Evolutionary conservation across 2,888 invertebrate species (phyloP).

Genomic region (Pristionchus entomophagus): DNA sequence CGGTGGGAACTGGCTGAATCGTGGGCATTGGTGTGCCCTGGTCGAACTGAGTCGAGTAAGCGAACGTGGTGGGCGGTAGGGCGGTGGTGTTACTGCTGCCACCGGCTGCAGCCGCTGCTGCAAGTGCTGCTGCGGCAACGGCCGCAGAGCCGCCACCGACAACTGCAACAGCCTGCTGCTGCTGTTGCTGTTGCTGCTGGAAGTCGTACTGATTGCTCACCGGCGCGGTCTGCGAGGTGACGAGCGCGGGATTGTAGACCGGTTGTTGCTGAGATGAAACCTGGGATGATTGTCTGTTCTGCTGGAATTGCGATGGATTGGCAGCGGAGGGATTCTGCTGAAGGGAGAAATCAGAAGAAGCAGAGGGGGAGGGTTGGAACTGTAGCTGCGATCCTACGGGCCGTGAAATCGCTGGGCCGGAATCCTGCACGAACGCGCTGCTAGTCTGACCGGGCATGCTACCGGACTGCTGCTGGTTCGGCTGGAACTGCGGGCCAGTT

Average conservation of each 20-base stretch:
- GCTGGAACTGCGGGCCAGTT: not conserved
- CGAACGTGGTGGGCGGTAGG: not conserved
- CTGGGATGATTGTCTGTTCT: not conserved
- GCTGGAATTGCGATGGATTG: not conserved
- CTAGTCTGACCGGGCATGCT: not conserved
- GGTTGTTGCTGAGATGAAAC: not conserved
- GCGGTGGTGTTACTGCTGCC: not conserved
- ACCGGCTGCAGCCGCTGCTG: slow-evolving; percentile 38
- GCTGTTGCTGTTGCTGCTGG: not conserved
- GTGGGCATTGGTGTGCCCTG: not conserved
- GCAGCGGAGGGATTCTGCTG: not conserved
- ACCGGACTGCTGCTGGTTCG: not conserved
- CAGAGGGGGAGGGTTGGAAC: not conserved
- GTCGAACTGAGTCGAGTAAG: slow-evolving; percentile 4
- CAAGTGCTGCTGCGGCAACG: not conserved
- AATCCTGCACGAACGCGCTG: not conserved
- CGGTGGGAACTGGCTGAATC: not conserved
- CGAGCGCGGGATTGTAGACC: not conserved
- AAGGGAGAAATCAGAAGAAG: not conserved
- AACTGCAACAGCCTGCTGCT: not conserved
- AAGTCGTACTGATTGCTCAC: slow-evolving; percentile 9
- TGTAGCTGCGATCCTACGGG: not conserved
- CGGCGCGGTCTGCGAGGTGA: slow-evolving; percentile 22
- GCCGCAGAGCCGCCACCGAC: not conserved
- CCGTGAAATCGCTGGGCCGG: not conserved